Evolutionary conservation across 2,797 vertebrate genomes (phyloP).

Genomic region (Lepidocolaptes lacrymiger): DNA sequence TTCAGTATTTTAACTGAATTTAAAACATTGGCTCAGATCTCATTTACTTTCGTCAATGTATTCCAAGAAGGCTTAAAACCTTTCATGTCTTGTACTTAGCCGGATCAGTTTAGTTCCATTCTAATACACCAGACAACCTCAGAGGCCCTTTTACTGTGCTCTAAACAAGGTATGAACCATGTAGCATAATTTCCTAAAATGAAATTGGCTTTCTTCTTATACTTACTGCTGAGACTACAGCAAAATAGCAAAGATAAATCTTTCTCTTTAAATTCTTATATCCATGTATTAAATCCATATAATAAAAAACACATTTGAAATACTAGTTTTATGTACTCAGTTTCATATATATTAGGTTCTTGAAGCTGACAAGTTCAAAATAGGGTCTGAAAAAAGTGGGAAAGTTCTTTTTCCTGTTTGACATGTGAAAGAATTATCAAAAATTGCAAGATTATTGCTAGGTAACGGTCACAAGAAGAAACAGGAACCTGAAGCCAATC

Average conservation of each 20-base stretch:
- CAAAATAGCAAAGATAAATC: not conserved
- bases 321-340: not conserved
- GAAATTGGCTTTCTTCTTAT: not conserved
- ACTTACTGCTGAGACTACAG: not conserved
- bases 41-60: not conserved
- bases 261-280: not conserved
- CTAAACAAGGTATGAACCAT: not conserved
- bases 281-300: not conserved
- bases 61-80: not conserved
- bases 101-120: not conserved
- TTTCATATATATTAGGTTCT: not conserved
- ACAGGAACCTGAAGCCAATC: not conserved
- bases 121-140: not conserved
- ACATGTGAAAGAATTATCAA: not conserved
- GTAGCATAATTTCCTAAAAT: not conserved
- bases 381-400: not conserved
- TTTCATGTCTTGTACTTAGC: not conserved
- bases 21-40: not conserved
- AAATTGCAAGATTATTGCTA: not conserved
- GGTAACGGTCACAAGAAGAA: not conserved
- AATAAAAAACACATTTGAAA: not conserved
- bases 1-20: not conserved
- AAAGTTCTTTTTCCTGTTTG: not conserved
- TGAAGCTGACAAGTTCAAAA: not conserved
- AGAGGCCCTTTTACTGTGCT: not conserved